Evolutionary conservation across 2,113 vertebrate genomes (phyloP), one percentile per base, ranked within the genome.

Genomic region (Seriola dumerili): DNA sequence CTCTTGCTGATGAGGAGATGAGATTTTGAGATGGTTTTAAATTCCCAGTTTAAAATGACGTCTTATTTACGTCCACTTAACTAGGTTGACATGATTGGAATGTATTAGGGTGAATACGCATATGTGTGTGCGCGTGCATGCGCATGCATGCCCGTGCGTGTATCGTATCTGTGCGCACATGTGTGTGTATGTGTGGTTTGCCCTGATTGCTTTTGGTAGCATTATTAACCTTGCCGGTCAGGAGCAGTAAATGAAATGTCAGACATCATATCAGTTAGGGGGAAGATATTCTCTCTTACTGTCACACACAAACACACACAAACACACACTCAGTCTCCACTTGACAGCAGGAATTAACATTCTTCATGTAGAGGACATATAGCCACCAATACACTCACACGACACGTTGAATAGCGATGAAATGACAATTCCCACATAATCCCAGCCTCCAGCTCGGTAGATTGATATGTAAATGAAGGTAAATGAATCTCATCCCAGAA

Each of bases 161-260:
- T 55, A 4, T 55, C 5, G n/a, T 55, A 13, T n/a, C 2, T 23
- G 44, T 55, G 42, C 40, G 9, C 40, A 9, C 8, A 9, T 83
- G 72, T 55, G 9, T 58, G 50, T 70, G 63, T 69, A 14, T 72
- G 50, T 80, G 81, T 61, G 57, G 14, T 44, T 77, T 16, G 73
- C 65, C 42, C 62, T 87, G 89, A 93, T 93, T 92, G 90, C 81
- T 90, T 94, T 94, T 71, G 78, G 86, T 88, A 91, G 86, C 81
- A 89, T 92, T 91, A 94, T 94, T 96, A 94, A 95, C 93, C 93
- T 93, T 87, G 62, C 85, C 79, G 89, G 88, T 95, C 93, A 91
- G 75, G 79, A 89, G 90, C 84, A 76, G 85, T 91, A 95, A 95
- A 92, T 88, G 23, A 95, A 94, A 92, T 93, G 92, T 95, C 93